These are phyloP conservation scores for Psammodynastes pulverulentus DNA, from an alignment of 2,113 vertebrate species.

Conservation along the genomic window DNA sequence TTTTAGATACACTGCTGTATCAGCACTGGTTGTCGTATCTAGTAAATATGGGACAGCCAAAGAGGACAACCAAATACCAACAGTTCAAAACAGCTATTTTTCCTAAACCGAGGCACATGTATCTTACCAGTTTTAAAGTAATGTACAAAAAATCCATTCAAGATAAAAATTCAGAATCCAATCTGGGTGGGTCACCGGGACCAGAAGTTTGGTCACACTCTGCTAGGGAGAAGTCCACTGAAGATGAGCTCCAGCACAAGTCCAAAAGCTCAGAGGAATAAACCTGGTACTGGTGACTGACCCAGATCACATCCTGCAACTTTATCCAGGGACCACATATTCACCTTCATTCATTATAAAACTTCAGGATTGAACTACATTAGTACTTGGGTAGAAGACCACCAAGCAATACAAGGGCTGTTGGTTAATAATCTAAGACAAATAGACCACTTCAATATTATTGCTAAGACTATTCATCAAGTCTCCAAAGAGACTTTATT, in stretches of 20 bases:
- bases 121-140: not conserved
- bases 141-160: not conserved
- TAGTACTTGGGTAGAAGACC: not conserved
- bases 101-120: not conserved
- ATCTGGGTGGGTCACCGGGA: not conserved
- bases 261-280: not conserved
- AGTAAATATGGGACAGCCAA: not conserved
- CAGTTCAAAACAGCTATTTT: not conserved
- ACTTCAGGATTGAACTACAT: not conserved
- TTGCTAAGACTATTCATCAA: not conserved
- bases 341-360: not conserved
- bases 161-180: not conserved
- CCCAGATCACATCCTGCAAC: not conserved
- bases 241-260: not conserved
- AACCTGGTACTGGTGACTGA: not conserved
- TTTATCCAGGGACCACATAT: not conserved
- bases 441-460: not conserved
- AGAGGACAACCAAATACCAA: not conserved
- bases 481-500: not conserved
- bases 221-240: not conserved
- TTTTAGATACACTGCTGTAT: not conserved
- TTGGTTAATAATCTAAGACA: not conserved
- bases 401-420: not conserved
- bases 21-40: not conserved
- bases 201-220: not conserved